Percentiles rank a stretch among this genome's conserved stretches.
These are phyloP conservation scores for Syndactyla subalaris DNA, from an alignment of 2,797 vertebrate species.

Conservation along the genomic window DNA sequence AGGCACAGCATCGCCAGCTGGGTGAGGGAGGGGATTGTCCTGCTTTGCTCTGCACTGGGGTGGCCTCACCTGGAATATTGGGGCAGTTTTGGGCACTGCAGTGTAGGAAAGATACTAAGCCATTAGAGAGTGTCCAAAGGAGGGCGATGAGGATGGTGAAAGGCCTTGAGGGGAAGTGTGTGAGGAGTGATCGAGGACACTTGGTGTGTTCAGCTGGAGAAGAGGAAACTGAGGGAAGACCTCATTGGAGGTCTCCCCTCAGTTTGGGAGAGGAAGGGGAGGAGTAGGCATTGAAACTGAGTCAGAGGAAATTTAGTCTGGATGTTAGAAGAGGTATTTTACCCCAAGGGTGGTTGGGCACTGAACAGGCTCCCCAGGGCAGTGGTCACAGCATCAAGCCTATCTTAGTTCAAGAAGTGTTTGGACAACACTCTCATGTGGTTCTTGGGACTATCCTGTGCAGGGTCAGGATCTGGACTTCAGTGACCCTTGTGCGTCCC, in stretches of 20 bases:
- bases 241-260: background rate
- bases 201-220: background rate
- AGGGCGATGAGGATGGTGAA: background rate
- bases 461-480: too few species aligned
- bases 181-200: fast-evolving
- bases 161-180: fast-evolving
- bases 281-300: background rate
- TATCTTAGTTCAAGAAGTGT: too few species aligned
- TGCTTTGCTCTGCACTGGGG: fast-evolving
- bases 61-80: fast-evolving
- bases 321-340: background rate
- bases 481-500: too few species aligned
- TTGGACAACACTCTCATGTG: background rate
- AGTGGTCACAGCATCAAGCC: background rate
- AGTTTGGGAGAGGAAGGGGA: background rate
- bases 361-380: background rate
- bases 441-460: too few species aligned
- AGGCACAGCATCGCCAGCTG: fast-evolving
- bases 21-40: background rate
- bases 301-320: too few species aligned
- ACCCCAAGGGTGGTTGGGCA: background rate
- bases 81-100: background rate
- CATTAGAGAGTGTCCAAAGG: background rate
- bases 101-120: fast-evolving
- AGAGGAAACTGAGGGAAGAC: background rate